These are phyloP conservation scores for Microtus californicus DNA, from an alignment of 2,797 vertebrate genomes.

Conservation along the genomic window DNA sequence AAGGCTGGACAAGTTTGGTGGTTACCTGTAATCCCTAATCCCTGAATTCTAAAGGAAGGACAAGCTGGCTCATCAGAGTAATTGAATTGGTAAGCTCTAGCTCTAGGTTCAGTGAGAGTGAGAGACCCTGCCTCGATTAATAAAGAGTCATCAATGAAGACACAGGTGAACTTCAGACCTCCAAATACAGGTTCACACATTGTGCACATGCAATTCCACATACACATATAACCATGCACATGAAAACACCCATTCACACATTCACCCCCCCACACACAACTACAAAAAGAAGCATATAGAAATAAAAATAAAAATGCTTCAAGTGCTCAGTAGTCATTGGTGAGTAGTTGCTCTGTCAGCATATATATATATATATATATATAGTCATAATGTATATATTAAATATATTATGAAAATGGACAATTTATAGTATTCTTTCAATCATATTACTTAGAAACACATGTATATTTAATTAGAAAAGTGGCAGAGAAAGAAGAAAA, in stretches of 20 bases:
- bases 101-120: not conserved
- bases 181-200: not conserved
- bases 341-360: not conserved
- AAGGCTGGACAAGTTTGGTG: not conserved
- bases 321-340: not conserved
- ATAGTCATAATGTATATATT: not conserved
- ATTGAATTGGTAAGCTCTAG: not conserved
- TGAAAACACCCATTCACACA: not conserved
- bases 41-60: not conserved
- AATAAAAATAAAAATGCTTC: slow-evolving; percentile 51
- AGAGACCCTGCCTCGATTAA: not conserved
- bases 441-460: not conserved
- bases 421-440: not conserved
- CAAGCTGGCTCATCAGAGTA: not conserved
- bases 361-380: too few relatives aligned
- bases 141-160: not conserved
- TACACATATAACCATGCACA: not conserved
- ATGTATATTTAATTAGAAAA: not conserved
- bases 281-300: not conserved
- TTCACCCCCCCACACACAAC: not conserved
- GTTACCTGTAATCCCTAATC: not conserved
- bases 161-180: not conserved
- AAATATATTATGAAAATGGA: not conserved
- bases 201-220: not conserved
- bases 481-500: not conserved